Evolutionary conservation across 2,113 vertebrate genomes (phyloP), one percentile per base, ranked within the genome.

Genomic region (Galemys pyrenaicus): DNA sequence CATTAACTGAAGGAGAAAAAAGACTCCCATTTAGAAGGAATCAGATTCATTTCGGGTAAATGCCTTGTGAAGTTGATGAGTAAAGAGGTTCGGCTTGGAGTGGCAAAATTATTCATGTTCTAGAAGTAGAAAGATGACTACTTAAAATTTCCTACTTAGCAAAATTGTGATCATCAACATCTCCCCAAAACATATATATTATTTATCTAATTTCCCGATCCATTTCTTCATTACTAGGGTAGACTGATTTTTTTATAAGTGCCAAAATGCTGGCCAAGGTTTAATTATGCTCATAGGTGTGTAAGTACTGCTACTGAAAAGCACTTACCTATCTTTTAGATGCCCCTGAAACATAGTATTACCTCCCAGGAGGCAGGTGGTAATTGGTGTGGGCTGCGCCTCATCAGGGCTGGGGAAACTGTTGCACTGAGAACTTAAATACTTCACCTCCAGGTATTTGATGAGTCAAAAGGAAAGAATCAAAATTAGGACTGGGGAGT

Each of bases 401-500:
- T 67, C 85, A 39, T 71, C 39, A 39, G 4, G 56, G 37, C 64
- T 35, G 26, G 22, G 77, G 90, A 90, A 94, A 85, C 37, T 17
- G 12, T 0, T 37, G 32, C 28, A 4, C 1, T 4, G n/a, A 60
- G 82, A 95, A 64, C 64, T 79, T 82, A 64, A 80, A 46, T 87
- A 60, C 67, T 96, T 94, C 88, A 79, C 75, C 75, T 58, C 35
- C n/a, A 68, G 37, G 75, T 82, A n/a, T 86, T n/a, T 79, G 35
- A 54, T 60, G 71, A 93, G 77, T 82, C 90, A 92, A 64, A 56
- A 71, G 78, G 85, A 68, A 62, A 81, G 46, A 93, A 22, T 74
- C 39, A n/a, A 4, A 32, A 58, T 39, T 64, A 71, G 58, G 41
- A 20, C 56, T 49, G n/a, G 35, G 11, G 39, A 49, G 28, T 58